Base-by-base conservation (phyloP, 2,888 invertebrate genomes). In the Brachyopa scutellaris region DNA sequence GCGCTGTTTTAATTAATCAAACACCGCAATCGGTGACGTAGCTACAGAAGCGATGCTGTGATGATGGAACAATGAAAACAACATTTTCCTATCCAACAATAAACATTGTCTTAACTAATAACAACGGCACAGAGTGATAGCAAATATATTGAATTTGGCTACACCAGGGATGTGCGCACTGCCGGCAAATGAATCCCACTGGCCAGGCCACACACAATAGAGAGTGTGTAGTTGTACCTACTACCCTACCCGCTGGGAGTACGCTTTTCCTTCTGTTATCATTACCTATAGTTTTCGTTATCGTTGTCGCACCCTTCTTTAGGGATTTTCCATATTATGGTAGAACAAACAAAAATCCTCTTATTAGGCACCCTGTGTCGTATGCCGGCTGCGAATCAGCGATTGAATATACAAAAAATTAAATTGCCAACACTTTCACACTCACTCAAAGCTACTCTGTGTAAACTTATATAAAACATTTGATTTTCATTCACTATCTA, bases 401-500 rank as follows among this genome's bases (percentile, higher is more conserved):
- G n/a, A n/a, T n/a, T n/a, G n/a, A n/a, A n/a, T n/a, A n/a, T n/a
- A n/a, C n/a, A n/a, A n/a, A n/a, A n/a, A n/a, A n/a, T n/a, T n/a
- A n/a, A n/a, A n/a, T n/a, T n/a, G n/a, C n/a, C n/a, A n/a, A n/a
- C n/a, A n/a, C n/a, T n/a, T n/a, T n/a, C n/a, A n/a, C 19, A 21
- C 38, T 51, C 47, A 70, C 40, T 36, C 31, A 66, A 57, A n/a
- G n/a, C n/a, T n/a, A n/a, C n/a, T n/a, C 49, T 47, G 64, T 55
- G 51, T 72, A 42, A 62, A 72, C 55, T 64, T 64, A 73, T 47
- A 55, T 73, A 85, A 87, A 87, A 85, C 88, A 87, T 67, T 87
- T 88, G 88, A 88, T 88, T 87, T 87, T 84, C 85, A 84, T 88
- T 86, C 84, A 83, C 80, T 87, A 87, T 86, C 86, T 88, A 87